phyloP scores from a whole-genome alignment of 2,888 invertebrate genomes.

The Chorisops tibialis region DNA sequence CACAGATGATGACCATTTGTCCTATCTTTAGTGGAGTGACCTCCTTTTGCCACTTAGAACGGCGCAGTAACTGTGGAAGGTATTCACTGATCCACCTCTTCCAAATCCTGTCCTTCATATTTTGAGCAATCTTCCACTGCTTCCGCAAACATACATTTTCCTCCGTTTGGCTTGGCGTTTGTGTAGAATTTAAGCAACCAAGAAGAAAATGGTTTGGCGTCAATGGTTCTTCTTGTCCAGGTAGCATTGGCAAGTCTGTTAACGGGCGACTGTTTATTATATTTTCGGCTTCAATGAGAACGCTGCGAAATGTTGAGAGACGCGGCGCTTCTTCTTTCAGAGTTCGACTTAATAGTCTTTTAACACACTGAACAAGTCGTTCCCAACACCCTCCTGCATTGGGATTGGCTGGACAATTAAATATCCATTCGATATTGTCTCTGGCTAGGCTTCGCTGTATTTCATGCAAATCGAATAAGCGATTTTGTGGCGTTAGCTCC shows the following conservation, averaged over 20 bases:
- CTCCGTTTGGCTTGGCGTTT: not conserved
- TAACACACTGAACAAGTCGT: slow-evolving; percentile 22
- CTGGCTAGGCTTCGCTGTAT: not conserved
- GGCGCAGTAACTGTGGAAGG: too few relatives aligned
- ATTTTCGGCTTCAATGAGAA: not conserved
- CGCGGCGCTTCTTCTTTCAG: slow-evolving; percentile 28
- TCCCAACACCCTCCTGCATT: slow-evolving; percentile 22
- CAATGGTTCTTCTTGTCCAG: not conserved
- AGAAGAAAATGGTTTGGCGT: slow-evolving; percentile 9
- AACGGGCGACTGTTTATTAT: slow-evolving; percentile 32
- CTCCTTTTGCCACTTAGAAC: slow-evolving; percentile 28
- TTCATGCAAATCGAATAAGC: not conserved
- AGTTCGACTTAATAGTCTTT: slow-evolving; percentile 19
- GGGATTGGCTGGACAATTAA: slow-evolving; percentile 4
- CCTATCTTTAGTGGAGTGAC: slow-evolving; percentile 22
- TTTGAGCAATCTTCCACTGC: not conserved
- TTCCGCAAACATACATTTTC: not conserved
- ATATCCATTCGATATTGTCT: slow-evolving; percentile 20
- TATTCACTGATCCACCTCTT: too few relatives aligned
- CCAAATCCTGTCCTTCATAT: not conserved
- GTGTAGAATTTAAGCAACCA: not conserved
- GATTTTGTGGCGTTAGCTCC: slow-evolving; percentile 17
- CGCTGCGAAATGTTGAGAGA: slow-evolving; percentile 28
- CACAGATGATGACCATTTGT: slow-evolving; percentile 34
- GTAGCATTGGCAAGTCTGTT: not conserved